Conservation (phyloP, 2,113 vertebrate genomes). For the Hippocampus barbouri region DNA sequence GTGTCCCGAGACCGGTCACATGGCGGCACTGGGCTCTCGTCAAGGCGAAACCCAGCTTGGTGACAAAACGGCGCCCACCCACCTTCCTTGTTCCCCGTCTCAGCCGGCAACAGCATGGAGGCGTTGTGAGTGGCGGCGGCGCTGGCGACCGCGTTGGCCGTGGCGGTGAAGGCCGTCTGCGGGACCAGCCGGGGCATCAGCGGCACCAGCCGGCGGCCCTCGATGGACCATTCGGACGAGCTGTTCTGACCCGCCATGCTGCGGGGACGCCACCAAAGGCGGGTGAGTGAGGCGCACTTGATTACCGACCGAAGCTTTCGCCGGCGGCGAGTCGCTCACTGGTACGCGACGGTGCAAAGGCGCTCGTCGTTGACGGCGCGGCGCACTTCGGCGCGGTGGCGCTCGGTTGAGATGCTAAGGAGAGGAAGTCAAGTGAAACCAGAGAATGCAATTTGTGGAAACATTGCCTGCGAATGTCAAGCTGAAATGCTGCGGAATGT, state of each 20-base stretch:
- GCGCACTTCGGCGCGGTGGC: constrained; percentile 95
- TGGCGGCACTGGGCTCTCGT: too few species aligned
- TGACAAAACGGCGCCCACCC: neutral
- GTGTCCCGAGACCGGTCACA: too few species aligned
- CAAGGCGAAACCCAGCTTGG: too few species aligned
- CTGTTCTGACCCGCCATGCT: constrained; percentile 98
- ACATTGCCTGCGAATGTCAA: too few species aligned
- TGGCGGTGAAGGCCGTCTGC: constrained; percentile 93
- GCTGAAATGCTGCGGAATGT: too few species aligned
- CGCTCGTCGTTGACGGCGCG: constrained; percentile 97
- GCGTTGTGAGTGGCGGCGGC: constrained; percentile 90
- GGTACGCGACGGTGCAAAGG: constrained; percentile 94
- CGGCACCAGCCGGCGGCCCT: constrained; percentile 91
- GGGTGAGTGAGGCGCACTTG: neutral
- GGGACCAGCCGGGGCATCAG: constrained; percentile 95
- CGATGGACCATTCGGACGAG: constrained; percentile 96
- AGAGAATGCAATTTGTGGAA: neutral
- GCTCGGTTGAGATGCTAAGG: constrained; percentile 93
- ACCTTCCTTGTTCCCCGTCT: constrained; percentile 98
- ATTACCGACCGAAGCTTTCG: neutral
- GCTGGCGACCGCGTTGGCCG: constrained; percentile 89
- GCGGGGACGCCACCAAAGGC: constrained; percentile 25
- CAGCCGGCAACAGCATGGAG: constrained; percentile 85
- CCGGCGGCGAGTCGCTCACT: constrained; percentile 73
- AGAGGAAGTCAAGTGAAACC: neutral